Evolutionary conservation across 1,140 invertebrate genomes (phyloP), one percentile per base, ranked within the genome.

Genomic region (Drosophila punjabiensis): DNA sequence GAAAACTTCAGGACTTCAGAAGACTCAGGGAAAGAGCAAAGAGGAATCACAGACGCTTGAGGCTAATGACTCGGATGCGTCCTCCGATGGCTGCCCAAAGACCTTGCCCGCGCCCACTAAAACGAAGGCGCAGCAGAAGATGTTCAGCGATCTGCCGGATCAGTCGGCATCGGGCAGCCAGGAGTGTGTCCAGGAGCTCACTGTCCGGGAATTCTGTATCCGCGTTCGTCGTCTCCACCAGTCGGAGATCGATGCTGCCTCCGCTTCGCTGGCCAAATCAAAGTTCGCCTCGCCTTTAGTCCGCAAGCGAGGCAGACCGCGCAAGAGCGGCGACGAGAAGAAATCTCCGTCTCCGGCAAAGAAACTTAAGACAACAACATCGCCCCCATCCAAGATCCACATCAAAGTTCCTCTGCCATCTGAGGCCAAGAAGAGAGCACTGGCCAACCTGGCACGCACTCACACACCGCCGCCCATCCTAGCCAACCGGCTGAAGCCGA

Each of bases 91-190:
- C 20, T 10, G 43, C 7, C 13, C 16, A 28, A 56, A 39, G 37
- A 20, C 41, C 28, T 39, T 18, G 11, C 67, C 70, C 2, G 71
- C 64, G n/a, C 69, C 75, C 7, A 79, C 64, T 6, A 89, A 89
- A 39, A 90, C 85, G 1, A 89, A 89, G 70, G 86, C 70, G 0
- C 48, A 85, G 43, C 81, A 89, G 20, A 89, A 89, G 62, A 85
- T 85, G 79, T 89, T 89, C 55, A 47, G n/a, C n/a, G 69, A 89
- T 33, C 32, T 35, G 39, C 52, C 16, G 0, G 20, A 58, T 28
- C 18, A 35, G 32, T 14, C 53, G 24, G 6, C 37, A 28, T 33
- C 50, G 14, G 3, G 9, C 9, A 47, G 7, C n/a, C 24, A 24
- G 24, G 24, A 24, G 24, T 4, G 7, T 16, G 10, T 28, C 2